Conservation (phyloP, 2,888 invertebrate species). For the Euzetes globulus region DNA sequence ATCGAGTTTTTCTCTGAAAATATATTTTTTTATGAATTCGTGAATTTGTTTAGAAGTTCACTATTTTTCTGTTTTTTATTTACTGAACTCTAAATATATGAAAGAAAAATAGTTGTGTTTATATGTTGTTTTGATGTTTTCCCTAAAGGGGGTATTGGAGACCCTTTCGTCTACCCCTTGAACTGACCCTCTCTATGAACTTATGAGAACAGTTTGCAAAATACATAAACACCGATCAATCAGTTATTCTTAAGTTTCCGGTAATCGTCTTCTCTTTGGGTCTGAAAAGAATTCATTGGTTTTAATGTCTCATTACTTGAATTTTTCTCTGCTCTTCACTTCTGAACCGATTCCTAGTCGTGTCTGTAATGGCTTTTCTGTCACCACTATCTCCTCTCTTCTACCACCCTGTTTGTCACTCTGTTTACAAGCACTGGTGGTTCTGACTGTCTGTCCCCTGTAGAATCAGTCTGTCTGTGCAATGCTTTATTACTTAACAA, state of each 20-base stretch:
- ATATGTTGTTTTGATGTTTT: not conserved
- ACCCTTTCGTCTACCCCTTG: not conserved
- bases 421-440: not conserved
- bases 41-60: not conserved
- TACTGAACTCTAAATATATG: not conserved
- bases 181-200: slow-evolving; percentile 19
- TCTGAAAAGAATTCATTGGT: not conserved
- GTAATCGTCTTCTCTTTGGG: not conserved
- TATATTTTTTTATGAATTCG: not conserved
- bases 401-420: not conserved
- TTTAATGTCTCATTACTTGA: slow-evolving; percentile 19
- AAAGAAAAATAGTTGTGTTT: not conserved
- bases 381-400: not conserved
- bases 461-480: not conserved
- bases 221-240: slow-evolving; percentile 14
- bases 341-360: not conserved
- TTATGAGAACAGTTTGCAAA: not conserved
- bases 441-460: not conserved
- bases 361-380: not conserved
- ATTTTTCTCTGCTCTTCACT: not conserved
- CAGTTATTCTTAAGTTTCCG: not conserved
- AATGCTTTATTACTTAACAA: slow-evolving; percentile 6
- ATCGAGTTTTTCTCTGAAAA: not conserved
- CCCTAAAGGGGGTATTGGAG: slow-evolving; percentile 12
- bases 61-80: slow-evolving; percentile 2